Conservation (phyloP, 2,797 vertebrate genomes). For the Antrozous pallidus region DNA sequence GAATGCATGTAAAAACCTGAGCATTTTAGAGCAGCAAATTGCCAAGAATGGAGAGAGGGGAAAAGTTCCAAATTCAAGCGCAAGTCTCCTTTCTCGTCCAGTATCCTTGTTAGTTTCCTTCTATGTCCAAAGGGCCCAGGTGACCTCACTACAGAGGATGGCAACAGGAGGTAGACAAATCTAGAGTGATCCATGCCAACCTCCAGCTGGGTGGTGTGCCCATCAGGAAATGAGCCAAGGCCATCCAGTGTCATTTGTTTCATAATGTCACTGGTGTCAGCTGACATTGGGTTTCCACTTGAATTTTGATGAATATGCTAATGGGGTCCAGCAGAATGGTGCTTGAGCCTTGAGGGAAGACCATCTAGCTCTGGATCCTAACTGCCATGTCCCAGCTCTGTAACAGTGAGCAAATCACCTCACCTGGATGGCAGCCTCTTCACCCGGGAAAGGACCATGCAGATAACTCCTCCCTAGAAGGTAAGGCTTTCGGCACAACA, state of each 20-base stretch:
- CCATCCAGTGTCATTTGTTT: not conserved
- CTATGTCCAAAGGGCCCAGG: not conserved
- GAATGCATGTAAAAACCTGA: not conserved
- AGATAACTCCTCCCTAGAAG: not conserved
- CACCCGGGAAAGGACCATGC: not conserved
- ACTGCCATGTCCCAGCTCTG: not conserved
- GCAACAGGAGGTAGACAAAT: not conserved
- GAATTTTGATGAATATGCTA: conserved; percentile 10
- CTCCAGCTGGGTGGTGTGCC: not conserved
- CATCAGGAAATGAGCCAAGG: not conserved
- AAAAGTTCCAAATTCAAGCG: not conserved
- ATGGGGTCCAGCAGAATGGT: not conserved
- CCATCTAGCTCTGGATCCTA: not conserved
- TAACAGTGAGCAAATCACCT: not conserved
- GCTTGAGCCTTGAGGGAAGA: not conserved
- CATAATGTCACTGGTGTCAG: not conserved
- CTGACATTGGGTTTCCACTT: not conserved
- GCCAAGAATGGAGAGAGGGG: not conserved
- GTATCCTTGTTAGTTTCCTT: not conserved
- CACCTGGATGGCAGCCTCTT: not conserved
- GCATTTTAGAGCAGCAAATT: not conserved
- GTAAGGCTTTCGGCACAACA: not conserved
- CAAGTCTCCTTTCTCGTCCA: not conserved
- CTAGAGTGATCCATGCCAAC: not conserved
- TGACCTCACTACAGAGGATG: not conserved